Conservation (phyloP, 2,113 vertebrate genomes). For the Cephalopholis sonnerati region DNA sequence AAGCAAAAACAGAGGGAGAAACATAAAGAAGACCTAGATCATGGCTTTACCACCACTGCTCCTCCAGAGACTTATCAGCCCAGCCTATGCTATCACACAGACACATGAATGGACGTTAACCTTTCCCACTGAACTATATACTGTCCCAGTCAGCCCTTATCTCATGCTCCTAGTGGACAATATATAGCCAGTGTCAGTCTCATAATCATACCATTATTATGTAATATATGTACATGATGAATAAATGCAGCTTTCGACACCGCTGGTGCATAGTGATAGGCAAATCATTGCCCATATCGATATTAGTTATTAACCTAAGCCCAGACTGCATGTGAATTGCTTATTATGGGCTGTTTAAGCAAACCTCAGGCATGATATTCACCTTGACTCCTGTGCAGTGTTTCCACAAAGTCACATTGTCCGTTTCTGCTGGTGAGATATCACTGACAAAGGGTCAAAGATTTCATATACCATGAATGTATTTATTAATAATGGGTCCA, state of each 20-base stretch:
- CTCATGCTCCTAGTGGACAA: constrained; percentile 58
- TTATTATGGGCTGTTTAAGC: constrained; percentile 48
- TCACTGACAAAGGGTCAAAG: constrained; percentile 50
- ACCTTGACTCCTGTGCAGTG: constrained; percentile 61
- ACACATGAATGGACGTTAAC: constrained; percentile 64
- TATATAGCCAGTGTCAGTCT: constrained; percentile 55
- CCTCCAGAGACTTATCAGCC: constrained; percentile 57
- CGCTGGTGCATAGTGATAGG: constrained; percentile 69
- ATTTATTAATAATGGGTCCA: constrained; percentile 49
- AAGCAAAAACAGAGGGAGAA: constrained; percentile 5
- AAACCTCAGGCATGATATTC: constrained; percentile 40
- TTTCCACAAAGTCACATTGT: constrained; percentile 53
- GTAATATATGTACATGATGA: constrained; percentile 60
- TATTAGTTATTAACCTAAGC: constrained; percentile 55
- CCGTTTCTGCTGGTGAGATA: constrained; percentile 46
- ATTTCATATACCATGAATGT: constrained; percentile 31
- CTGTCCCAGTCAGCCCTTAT: constrained; percentile 61
- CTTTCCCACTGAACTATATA: constrained; percentile 63
- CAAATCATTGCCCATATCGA: constrained; percentile 57
- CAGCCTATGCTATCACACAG: constrained; percentile 51
- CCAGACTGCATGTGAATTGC: constrained; percentile 38
- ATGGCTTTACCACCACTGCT: constrained; percentile 6
- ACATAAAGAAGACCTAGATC: neutral
- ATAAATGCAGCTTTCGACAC: constrained; percentile 42
- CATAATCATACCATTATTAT: constrained; percentile 64